Conservation (phyloP, 2,888 invertebrate species). For the Parnassius apollo region DNA sequence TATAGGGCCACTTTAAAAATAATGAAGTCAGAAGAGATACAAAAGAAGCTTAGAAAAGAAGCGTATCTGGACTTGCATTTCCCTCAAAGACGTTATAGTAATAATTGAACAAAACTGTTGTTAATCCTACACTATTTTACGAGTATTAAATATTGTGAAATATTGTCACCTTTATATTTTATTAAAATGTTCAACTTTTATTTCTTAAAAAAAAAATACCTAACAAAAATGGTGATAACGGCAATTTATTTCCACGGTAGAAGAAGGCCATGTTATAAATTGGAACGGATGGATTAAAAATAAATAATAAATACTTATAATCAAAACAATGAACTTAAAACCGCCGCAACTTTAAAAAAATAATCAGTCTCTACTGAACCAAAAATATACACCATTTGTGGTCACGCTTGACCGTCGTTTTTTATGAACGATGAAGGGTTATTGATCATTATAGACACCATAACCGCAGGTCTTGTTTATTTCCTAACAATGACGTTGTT, state of each 20-base stretch:
- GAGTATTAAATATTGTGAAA: too few species aligned
- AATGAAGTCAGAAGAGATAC: constrained; percentile 71
- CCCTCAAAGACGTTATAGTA: constrained; percentile 65
- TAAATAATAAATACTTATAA: too few species aligned
- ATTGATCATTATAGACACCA: constrained; percentile 74
- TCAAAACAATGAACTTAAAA: too few species aligned
- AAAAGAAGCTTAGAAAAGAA: constrained; percentile 72
- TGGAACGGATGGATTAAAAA: too few species aligned
- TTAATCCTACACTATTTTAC: too few species aligned
- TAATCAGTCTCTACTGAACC: constrained; percentile 16
- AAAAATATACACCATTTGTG: background rate
- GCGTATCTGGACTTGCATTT: constrained; percentile 73
- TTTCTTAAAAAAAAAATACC: too few species aligned
- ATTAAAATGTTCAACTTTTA: too few species aligned
- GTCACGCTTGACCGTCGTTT: constrained; percentile 2
- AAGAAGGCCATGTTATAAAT: too few species aligned
- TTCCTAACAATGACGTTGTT: constrained; percentile 52
- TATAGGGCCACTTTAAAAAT: constrained; percentile 76
- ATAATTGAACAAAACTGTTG: constrained; percentile 27
- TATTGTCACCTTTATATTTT: too few species aligned
- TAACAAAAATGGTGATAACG: too few species aligned
- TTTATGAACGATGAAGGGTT: constrained; percentile 58
- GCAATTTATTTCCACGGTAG: too few species aligned
- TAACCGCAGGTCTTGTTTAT: constrained; percentile 43
- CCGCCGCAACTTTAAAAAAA: background rate